Percentiles rank a stretch among this genome's conserved stretches.
Conservation (phyloP, 1,140 invertebrate genomes). For the Bombus confusus region DNA sequence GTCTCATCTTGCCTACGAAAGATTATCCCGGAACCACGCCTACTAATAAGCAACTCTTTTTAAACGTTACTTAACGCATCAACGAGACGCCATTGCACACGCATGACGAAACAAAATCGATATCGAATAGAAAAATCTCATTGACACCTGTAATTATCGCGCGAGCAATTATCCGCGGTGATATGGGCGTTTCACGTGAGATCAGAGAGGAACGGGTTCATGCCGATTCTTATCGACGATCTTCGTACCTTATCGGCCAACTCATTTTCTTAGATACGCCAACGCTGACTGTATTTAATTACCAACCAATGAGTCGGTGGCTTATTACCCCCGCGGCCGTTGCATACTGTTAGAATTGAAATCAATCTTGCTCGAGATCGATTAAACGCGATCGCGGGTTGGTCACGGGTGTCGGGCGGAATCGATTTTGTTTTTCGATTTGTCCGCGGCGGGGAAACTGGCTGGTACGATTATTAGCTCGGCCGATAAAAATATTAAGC, state of each 20-base stretch:
- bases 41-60: background rate
- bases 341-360: constrained; percentile 52
- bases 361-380: constrained; percentile 65
- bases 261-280: constrained; percentile 36
- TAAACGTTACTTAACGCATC: constrained; percentile 12
- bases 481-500: constrained; percentile 12
- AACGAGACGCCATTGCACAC: background rate
- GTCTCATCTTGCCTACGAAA: background rate
- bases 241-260: constrained; percentile 25
- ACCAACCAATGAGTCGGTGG: constrained; percentile 41
- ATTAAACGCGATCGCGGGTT: constrained; percentile 53
- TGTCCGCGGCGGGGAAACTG: constrained; percentile 24
- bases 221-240: constrained; percentile 44
- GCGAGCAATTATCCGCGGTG: constrained; percentile 3
- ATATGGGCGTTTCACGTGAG: background rate
- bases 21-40: background rate
- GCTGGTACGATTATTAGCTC: constrained; percentile 54
- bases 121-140: background rate
- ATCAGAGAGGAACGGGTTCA: constrained; percentile 2
- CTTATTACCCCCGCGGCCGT: constrained; percentile 58
- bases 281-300: constrained; percentile 61
- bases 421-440: constrained; percentile 64
- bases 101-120: background rate
- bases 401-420: constrained; percentile 33
- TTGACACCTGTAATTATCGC: constrained; percentile 36